Evolutionary conservation across 2,113 vertebrate genomes (phyloP), one percentile per base, ranked within the genome.

Genomic region (Sinocyclocheilus anophthalmus): DNA sequence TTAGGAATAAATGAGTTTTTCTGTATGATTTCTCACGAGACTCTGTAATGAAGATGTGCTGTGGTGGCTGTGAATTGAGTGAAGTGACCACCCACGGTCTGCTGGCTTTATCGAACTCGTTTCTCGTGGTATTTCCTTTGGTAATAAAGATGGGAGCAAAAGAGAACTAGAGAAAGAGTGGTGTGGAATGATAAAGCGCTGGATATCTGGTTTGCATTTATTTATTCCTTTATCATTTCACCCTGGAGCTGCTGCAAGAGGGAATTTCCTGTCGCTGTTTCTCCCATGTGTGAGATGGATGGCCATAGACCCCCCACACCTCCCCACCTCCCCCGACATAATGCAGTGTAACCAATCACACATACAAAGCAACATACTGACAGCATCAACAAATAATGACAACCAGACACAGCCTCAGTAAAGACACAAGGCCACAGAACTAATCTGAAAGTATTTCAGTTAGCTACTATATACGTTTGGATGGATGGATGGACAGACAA

Each of bases 251-350:
- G 92, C 92, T 76, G 87, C 84, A 77, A 94, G 90, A 87, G 92
- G 89, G 94, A 94, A 96, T 95, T 95, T 95, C 94, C 94, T 95
- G 94, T 94, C 94, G 92, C 91, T 93, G 92, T 94, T 93, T 89
- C 90, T 92, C 78, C 92, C 94, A 95, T 95, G 93, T 95, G 95
- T 94, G 92, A 94, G 92, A 93, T 91, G 91, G 89, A 95, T 86
- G 85, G 90, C 86, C 90, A 92, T 90, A 88, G 89, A 92, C 88
- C 67, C 48, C n/a, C 13, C 55, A 16, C 42, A 42, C 39, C 6
- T 85, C 90, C 85, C 83, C n/a, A 84, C 79, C 75, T 55, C 65
- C 87, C 61, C 78, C 76, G 69, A 79, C 69, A 86, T 76, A 89
- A 89, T 89, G 84, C 90, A 84, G 85, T 92, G 89, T 89, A 92